Base-by-base conservation (phyloP, 2,113 vertebrate genomes). In the Mus pahari region DNA sequence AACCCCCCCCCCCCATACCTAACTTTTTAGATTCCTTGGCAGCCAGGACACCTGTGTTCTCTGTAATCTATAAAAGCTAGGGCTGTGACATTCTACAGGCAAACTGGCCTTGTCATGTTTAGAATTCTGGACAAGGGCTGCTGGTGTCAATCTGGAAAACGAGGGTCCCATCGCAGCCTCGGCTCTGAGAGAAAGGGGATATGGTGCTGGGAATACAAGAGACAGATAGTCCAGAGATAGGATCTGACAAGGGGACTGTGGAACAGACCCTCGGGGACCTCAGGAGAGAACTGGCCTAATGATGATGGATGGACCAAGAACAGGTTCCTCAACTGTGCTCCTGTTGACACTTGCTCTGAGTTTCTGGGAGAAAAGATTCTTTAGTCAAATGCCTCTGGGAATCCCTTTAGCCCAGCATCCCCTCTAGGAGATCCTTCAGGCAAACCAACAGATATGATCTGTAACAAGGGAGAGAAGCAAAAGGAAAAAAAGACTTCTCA, bases 381-480 rank as follows among this genome's bases (percentile, higher is more conserved):
- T 68, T 70, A 74, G 53, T 84, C 74, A 88, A 87, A 55, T 45
- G 79, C 7, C 64, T 93, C 71, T 48, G 81, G 71, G 66, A 90
- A 94, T 31, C 22, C 71, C 73, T 64, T 45, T 10, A 28, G 26
- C 10, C 45, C 9, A 20, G 71, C 58, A 50, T 42, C 24, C 42
- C 89, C 33, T 83, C 60, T 53, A 77, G 60, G 86, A 86, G 62
- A 95, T 62, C 2, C 42, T 50, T 28, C 12, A 71, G 53, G 70
- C 14, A 68, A n/a, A 19, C 11, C 64, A 86, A 92, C 58, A 73
- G 78, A 95, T 70, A 70, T 70, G 31, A 86, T n/a, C 33, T 89
- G 26, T 66, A 95, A 24, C 66, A 84, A 95, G 28, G 31, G 28
- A 90, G 39, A 75, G 68, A 22, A 73, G 62, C 28, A 78, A 95